Evolutionary conservation across 1,140 invertebrate species (phyloP), one percentile per base, ranked within the genome.

Genomic region (Brachionus koreanus): DNA sequence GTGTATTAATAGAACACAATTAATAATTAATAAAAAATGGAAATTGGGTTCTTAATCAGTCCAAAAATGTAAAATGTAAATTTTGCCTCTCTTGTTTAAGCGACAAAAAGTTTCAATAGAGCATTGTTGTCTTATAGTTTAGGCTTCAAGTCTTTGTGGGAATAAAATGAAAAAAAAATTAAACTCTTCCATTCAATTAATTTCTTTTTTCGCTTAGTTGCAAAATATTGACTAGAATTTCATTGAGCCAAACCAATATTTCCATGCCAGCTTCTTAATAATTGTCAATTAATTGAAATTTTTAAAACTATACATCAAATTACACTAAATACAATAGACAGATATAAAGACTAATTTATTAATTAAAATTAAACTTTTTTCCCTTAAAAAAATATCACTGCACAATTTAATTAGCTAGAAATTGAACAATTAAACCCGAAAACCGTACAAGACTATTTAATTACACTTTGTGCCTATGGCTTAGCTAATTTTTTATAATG

Each of bases 11-110:
- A 46, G 69, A 74, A 46, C 49, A 57, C 69, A 74, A 74, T 74
- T 74, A 74, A 74, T 74, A 74, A 74, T 74, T 74, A 74, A 74
- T 74, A 74, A 74, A 74, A 74, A 74, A 67, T 74, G 69, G 69
- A 74, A 74, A 74, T 74, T 74, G 37, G 39, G 25, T 46, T 74
- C 16, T 74, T 74, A 46, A 74, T 74, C 43, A 46, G 39, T 16
- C 42, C 19, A 46, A 46, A n/a, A 43, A 74, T 46, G 37, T 74
- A 46, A 74, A 74, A 72, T 72, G 33, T 72, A 72, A 72, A 72
- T 72, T 74, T 74, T 74, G 37, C 42, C 42, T 74, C 37, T 74
- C 43, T 25, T 74, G 12, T 46, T 19, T 46, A 74, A 74, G n/a
- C 39, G 23, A 46, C 39, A 25, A 74, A 46, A 74, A 25, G 42